Percentiles rank a stretch among this genome's conserved stretches.
phyloP scores from a whole-genome alignment of 2,113 vertebrate genomes.

The Chiloscyllium plagiosum region DNA sequence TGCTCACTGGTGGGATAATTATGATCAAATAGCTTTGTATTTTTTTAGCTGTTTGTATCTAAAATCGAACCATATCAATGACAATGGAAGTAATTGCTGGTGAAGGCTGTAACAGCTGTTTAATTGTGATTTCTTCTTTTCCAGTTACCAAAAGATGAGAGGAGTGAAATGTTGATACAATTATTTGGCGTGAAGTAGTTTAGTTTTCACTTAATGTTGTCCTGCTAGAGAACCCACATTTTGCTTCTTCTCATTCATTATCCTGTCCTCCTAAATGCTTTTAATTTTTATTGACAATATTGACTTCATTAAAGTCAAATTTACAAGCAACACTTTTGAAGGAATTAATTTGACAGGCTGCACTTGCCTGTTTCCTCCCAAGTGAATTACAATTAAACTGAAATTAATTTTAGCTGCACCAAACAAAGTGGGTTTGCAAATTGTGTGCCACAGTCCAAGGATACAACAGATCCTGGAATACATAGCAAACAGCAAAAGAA shows the following conservation, averaged over 20 bases:
- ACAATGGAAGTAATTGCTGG: not conserved
- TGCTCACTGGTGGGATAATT: not conserved
- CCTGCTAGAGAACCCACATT: not conserved
- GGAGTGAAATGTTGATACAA: not conserved
- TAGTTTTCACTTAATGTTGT: not conserved
- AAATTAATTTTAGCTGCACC: slow-evolving; percentile 20
- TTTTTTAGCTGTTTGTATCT: not conserved
- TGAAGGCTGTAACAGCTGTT: not conserved
- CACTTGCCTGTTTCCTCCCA: not conserved
- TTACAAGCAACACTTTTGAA: slow-evolving; percentile 11
- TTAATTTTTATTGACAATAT: slow-evolving; percentile 23
- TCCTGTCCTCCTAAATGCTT: slow-evolving; percentile 6
- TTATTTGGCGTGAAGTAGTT: not conserved
- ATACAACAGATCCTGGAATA: too few relatives aligned
- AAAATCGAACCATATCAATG: not conserved
- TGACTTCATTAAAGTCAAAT: slow-evolving; percentile 6
- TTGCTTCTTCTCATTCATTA: slow-evolving; percentile 1
- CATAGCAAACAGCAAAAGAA: not conserved
- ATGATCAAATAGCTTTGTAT: not conserved
- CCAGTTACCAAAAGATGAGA: not conserved
- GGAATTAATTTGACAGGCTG: slow-evolving; percentile 19
- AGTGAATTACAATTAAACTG: not conserved
- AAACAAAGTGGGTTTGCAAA: not conserved
- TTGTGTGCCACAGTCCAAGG: not conserved
- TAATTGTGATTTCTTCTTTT: not conserved